Conservation (phyloP, 2,797 vertebrate species). For the Pantherophis vulpinus region DNA sequence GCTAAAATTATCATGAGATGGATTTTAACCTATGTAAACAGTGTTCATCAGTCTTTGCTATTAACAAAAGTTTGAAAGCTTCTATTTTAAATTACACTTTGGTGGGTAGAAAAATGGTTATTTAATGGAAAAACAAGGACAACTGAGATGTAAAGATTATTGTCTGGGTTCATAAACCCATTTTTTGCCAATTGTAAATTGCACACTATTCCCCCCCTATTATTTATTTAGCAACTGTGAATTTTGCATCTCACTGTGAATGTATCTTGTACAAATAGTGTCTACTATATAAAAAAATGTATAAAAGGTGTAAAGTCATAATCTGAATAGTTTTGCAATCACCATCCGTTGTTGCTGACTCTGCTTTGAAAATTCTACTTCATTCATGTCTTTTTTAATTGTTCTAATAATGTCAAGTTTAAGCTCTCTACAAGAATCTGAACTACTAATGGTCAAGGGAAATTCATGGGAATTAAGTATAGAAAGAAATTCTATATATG, state of each 20-base stretch:
- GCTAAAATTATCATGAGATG: neutral
- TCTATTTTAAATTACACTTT: neutral
- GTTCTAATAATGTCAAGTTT: neutral
- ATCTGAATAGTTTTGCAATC: neutral
- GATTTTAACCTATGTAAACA: neutral
- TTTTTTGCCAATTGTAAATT: neutral
- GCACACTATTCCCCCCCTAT: accelerated
- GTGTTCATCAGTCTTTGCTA: neutral
- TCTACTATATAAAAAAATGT: neutral
- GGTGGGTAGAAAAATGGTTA: neutral
- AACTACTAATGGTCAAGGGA: neutral
- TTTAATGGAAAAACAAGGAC: neutral
- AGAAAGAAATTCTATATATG: neutral
- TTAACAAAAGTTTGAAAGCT: neutral
- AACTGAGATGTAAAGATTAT: neutral
- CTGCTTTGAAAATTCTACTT: neutral
- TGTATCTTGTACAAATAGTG: neutral
- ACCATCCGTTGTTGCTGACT: neutral
- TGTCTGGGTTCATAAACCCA: neutral
- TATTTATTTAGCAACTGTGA: neutral
- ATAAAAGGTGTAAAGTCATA: neutral
- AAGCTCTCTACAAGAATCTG: neutral
- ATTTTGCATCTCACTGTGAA: neutral
- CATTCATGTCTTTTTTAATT: neutral
- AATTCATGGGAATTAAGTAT: neutral